A percentile compares a stretch with the other conserved stretches of the same genome.
Conservation (phyloP, 2,888 invertebrate genomes). For the Habroteleia sp. region DNA sequence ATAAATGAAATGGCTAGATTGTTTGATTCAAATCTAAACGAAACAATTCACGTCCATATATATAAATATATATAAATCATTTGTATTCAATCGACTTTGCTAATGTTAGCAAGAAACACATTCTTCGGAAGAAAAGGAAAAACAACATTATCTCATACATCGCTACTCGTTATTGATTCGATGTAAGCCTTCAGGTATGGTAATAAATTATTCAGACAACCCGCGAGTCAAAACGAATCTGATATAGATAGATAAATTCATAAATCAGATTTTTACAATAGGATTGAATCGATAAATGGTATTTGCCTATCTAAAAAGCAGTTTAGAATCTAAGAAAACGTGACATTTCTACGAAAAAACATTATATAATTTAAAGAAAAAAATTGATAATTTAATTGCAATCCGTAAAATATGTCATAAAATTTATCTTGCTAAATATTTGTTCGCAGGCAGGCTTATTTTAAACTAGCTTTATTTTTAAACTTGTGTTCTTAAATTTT, state of each 20-base stretch:
- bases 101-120: slow-evolving; percentile 36
- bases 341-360: not conserved
- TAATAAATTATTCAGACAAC: slow-evolving; percentile 34
- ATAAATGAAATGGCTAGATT: too few species aligned
- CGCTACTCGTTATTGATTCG: slow-evolving; percentile 20
- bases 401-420: not conserved
- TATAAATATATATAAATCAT: slow-evolving; percentile 52
- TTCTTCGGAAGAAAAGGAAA: slow-evolving; percentile 14
- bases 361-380: not conserved
- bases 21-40: slow-evolving; percentile 33
- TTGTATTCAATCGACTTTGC: slow-evolving; percentile 39
- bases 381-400: not conserved
- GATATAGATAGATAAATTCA: not conserved
- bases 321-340: not conserved
- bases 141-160: slow-evolving; percentile 10
- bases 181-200: slow-evolving; percentile 37
- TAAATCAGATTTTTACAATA: not conserved
- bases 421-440: not conserved
- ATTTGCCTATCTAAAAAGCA: slow-evolving; percentile 1
- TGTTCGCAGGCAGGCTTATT: slow-evolving; percentile 14
- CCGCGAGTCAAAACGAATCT: not conserved
- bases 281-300: not conserved
- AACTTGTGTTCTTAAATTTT: slow-evolving; percentile 1
- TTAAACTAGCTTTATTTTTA: slow-evolving; percentile 1
- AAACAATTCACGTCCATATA: slow-evolving; percentile 23